These are phyloP conservation scores for Ochotona princeps DNA, from an alignment of 2,113 vertebrate species.

Conservation along the genomic window DNA sequence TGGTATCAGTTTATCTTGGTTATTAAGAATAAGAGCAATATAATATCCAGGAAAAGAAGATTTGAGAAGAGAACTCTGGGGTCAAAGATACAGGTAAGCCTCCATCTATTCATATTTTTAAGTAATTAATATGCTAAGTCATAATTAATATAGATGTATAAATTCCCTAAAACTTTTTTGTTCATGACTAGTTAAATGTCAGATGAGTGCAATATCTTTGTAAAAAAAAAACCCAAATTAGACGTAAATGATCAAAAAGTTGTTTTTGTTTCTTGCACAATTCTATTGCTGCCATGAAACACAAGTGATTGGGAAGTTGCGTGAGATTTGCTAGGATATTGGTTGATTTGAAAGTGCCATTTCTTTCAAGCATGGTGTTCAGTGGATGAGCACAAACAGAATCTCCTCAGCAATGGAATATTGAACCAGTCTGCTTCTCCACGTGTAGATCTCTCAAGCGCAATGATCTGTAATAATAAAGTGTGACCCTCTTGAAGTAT, in stretches of 20 bases:
- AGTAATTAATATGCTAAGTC: neutral
- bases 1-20: neutral
- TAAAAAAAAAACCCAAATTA: constrained; percentile 30
- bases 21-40: neutral
- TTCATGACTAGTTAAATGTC: neutral
- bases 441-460: neutral
- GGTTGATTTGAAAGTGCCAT: neutral
- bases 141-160: neutral
- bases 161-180: neutral
- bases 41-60: neutral
- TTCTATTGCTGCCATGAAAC: neutral
- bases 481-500: neutral
- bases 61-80: neutral
- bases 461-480: neutral
- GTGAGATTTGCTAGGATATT: neutral
- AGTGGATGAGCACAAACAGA: neutral
- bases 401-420: neutral
- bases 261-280: neutral
- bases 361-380: neutral
- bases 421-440: neutral
- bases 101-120: neutral
- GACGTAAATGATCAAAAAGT: neutral
- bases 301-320: neutral
- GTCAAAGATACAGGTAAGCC: neutral
- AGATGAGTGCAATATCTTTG: neutral